Evolutionary conservation across 2,888 invertebrate genomes (phyloP).

Genomic region (Trichacis sp.): DNA sequence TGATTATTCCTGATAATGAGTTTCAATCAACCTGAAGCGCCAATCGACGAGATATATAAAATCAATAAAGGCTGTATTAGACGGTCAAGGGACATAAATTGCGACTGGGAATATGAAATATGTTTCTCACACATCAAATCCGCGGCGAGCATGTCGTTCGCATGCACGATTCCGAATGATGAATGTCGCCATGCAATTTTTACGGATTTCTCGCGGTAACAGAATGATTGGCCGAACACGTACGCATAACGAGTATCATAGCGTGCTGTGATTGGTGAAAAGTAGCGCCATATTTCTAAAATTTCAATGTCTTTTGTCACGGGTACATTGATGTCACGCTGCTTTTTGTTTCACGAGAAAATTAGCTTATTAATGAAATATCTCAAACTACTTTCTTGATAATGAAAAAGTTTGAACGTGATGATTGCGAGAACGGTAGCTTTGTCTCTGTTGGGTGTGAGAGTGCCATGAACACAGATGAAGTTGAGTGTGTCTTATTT

Average conservation of each 20-base stretch:
- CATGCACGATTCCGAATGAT: conserved; percentile 7
- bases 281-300: neutral
- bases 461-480: too few species aligned
- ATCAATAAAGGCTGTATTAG: neutral
- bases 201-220: neutral
- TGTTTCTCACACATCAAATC: neutral
- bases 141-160: neutral
- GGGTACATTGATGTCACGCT: too few species aligned
- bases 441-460: too few species aligned
- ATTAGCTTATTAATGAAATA: too few species aligned
- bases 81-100: conserved; percentile 1
- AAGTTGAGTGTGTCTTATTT: too few species aligned
- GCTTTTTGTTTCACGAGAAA: too few species aligned
- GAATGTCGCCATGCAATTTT: conserved; percentile 1
- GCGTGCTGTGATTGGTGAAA: neutral
- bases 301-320: neutral
- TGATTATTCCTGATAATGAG: too few species aligned
- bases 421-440: too few species aligned
- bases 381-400: too few species aligned
- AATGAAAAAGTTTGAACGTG: too few species aligned
- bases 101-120: conserved; percentile 4
- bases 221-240: neutral
- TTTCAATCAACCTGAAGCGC: too few species aligned
- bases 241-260: neutral
- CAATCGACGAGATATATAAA: neutral